Evolutionary conservation across 1,140 invertebrate genomes (phyloP), one percentile per base, ranked within the genome.

Genomic region (Gryon sp.): DNA sequence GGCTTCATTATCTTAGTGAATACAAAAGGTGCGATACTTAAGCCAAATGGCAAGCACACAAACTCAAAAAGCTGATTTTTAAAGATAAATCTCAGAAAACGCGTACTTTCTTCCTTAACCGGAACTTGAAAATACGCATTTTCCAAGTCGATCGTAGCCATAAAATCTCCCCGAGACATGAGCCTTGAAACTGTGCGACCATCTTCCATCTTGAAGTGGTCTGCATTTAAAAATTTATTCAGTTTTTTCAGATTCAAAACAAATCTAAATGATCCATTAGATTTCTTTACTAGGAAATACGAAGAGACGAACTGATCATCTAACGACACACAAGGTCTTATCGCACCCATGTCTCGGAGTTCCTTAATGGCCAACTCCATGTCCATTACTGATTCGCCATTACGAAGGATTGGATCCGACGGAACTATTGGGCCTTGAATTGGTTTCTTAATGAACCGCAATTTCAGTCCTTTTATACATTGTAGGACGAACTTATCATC

Each of bases 161-260:
- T 24, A 24, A 4, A 24, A 24, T 24, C 22, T 3, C 22, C n/a
- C n/a, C n/a, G n/a, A n/a, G n/a, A n/a, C n/a, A n/a, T n/a, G n/a
- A n/a, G n/a, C n/a, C n/a, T n/a, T 24, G 22, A 4, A 3, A 24
- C 22, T 7, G 22, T 24, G 3, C 22, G 3, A 24, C 48, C 45
- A 55, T 81, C 79, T 52, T 83, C 82, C 19, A 81, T 30, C 66
- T 82, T 78, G 24, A 81, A 82, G 68, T 80, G 78, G n/a, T 46
- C 15, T 0, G 40, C 46, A 9, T 22, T 9, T 15, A 82, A 38
- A 72, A 66, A 78, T 22, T 65, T 46, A 53, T 83, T 82, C 12
- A 82, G 30, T 22, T 40, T 52, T 76, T 80, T 81, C 30, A 81
- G 59, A 59, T 82, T 34, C 11, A 34, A 34, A 7, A 24, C 22